Evolutionary conservation across 1,140 invertebrate genomes (phyloP).

Genomic region (Zaprionus inermis): DNA sequence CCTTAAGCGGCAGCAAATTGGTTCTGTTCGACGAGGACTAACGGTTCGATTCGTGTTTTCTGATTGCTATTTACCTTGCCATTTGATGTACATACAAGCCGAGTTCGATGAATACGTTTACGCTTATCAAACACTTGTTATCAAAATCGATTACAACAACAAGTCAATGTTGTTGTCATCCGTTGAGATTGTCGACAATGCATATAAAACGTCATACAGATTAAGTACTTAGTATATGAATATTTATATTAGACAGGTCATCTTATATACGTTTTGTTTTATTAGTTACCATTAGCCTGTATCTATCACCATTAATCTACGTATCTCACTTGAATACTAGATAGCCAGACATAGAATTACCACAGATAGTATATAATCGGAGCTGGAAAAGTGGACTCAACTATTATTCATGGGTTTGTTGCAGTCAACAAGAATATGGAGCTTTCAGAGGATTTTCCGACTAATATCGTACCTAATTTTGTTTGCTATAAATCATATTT

Average conservation of each 20-base stretch:
- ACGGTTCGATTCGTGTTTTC: slow-evolving; percentile 33
- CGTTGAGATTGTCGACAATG: slow-evolving; percentile 48
- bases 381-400: slow-evolving; percentile 9
- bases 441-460: slow-evolving; percentile 4
- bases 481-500: slow-evolving; percentile 20
- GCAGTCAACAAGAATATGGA: no score
- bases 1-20: slow-evolving; percentile 57
- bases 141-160: slow-evolving; percentile 76
- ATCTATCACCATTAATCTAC: slow-evolving; percentile 15
- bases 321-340: no score
- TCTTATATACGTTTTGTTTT: background rate
- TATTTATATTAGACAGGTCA: slow-evolving; percentile 6
- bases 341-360: background rate
- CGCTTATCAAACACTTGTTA: slow-evolving; percentile 82
- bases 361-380: slow-evolving; percentile 22
- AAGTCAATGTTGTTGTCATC: slow-evolving; percentile 50
- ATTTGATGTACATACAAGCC: slow-evolving; percentile 52
- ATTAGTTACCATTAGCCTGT: slow-evolving; percentile 17
- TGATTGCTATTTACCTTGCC: slow-evolving; percentile 50
- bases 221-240: slow-evolving; percentile 17
- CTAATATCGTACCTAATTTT: slow-evolving; percentile 2
- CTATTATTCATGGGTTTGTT: slow-evolving; percentile 10
- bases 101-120: slow-evolving; percentile 72
- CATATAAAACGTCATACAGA: slow-evolving; percentile 2
- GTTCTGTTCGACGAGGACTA: slow-evolving; percentile 34